Conservation (phyloP, 2,113 vertebrate genomes). For the Rafetus swinhoei region DNA sequence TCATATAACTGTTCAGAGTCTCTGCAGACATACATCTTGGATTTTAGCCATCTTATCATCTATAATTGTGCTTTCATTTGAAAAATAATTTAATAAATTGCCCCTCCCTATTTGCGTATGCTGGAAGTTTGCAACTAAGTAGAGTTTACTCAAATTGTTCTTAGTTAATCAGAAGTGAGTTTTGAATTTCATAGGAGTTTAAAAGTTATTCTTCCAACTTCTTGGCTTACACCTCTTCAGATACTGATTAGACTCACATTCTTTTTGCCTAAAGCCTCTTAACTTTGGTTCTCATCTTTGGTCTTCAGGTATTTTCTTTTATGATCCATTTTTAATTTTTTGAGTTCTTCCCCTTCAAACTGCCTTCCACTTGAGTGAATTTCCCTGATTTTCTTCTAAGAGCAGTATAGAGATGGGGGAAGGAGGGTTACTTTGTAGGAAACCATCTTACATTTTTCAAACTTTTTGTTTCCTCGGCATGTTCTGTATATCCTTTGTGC, state of each 20-base stretch:
- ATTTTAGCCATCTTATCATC: rapidly evolving
- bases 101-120: rapidly evolving
- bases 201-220: background rate
- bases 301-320: background rate
- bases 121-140: background rate
- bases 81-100: background rate
- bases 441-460: background rate
- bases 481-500: background rate
- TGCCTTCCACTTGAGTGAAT: background rate
- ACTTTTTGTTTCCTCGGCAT: background rate
- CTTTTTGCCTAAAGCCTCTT: background rate
- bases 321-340: background rate
- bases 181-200: background rate
- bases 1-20: background rate
- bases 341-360: background rate
- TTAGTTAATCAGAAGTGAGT: background rate
- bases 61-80: background rate
- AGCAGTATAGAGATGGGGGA: background rate
- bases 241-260: background rate
- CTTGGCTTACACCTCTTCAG: background rate
- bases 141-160: background rate
- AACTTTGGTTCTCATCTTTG: background rate
- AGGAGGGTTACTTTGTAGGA: background rate
- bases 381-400: background rate
- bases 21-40: background rate